Evolutionary conservation across 2,797 vertebrate genomes (phyloP), one percentile per base, ranked within the genome.

Genomic region (Chelon auratus): DNA sequence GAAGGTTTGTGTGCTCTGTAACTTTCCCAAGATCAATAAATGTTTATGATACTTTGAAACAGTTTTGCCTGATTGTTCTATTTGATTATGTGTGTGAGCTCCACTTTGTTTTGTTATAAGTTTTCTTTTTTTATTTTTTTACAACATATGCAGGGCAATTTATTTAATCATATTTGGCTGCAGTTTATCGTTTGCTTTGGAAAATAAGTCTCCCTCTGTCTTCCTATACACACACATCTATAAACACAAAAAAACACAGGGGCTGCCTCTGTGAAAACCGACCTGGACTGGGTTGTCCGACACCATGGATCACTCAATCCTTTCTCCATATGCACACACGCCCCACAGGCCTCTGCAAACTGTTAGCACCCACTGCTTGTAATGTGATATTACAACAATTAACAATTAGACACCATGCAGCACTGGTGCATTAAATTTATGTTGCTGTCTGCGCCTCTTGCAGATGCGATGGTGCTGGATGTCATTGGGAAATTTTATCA

Each of bases 301-400:
- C 80, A 77, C 68, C 55, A 69, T 75, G 50, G 68, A 83, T 83
- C 81, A 80, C 55, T 71, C 68, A 14, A 76, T 91, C 83, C 82
- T 78, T 73, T 63, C 61, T 71, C 26, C 22, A 15, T 37, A 52
- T 67, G 70, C 51, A 55, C 24, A 4, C 51, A 26, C 42, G 13
- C 42, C 14, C 52, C 67, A 71, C 48, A 72, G 53, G 65, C 59
- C 59, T 57, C 47, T 51, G 68, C 58, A 81, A 90, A 89, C 83
- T 68, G 65, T 78, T 86, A 68, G 72, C 54, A 71, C 62, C 66
- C 52, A n/a, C 69, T 77, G 74, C 40, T 74, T 87, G 88, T 90
- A 92, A 92, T 82, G 78, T 78, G 82, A 93, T 91, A 92, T 93
- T 90, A 82, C 72, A 86, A 87, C 91, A 93, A 93, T 94, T 92